These are phyloP conservation scores for Cylas formicarius DNA, from an alignment of 1,140 invertebrate genomes.

Conservation along the genomic window DNA sequence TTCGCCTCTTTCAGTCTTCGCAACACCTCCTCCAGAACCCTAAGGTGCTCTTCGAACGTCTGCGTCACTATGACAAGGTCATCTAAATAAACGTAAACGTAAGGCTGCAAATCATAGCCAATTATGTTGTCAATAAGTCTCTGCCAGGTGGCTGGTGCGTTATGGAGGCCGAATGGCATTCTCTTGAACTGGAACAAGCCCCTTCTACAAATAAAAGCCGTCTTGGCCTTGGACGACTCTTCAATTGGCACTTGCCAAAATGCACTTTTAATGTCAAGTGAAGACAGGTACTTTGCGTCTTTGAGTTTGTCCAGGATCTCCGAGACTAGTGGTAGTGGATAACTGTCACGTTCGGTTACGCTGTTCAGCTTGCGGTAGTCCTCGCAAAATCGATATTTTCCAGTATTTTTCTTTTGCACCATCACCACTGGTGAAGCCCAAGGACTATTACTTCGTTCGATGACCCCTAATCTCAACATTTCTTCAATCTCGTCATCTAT, in stretches of 20 bases:
- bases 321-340: conserved; percentile 22
- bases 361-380: conserved; percentile 38
- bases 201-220: conserved; percentile 42
- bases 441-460: conserved; percentile 16
- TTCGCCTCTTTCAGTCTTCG: conserved; percentile 18
- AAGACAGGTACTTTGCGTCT: conserved; percentile 31
- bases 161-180: conserved; percentile 44
- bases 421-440: conserved; percentile 21
- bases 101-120: conserved; percentile 18
- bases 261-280: conserved; percentile 31
- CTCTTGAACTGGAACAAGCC: conserved; percentile 40
- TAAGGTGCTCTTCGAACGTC: conserved; percentile 1
- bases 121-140: conserved; percentile 27
- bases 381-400: conserved; percentile 33
- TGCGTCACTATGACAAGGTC: conserved; percentile 15
- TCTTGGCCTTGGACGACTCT: conserved; percentile 33
- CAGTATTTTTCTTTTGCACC: conserved; percentile 21
- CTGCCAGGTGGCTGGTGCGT: conserved; percentile 29
- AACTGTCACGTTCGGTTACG: conserved; percentile 22
- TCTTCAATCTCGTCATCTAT: conserved; percentile 21
- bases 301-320: conserved; percentile 27
- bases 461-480: conserved; percentile 18
- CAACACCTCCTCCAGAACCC: conserved; percentile 16
- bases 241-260: conserved; percentile 37
- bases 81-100: conserved; percentile 32